Percentiles rank a stretch among this genome's conserved stretches.
phyloP scores from a whole-genome alignment of 2,113 vertebrate species.

The Petroica traversi region DNA sequence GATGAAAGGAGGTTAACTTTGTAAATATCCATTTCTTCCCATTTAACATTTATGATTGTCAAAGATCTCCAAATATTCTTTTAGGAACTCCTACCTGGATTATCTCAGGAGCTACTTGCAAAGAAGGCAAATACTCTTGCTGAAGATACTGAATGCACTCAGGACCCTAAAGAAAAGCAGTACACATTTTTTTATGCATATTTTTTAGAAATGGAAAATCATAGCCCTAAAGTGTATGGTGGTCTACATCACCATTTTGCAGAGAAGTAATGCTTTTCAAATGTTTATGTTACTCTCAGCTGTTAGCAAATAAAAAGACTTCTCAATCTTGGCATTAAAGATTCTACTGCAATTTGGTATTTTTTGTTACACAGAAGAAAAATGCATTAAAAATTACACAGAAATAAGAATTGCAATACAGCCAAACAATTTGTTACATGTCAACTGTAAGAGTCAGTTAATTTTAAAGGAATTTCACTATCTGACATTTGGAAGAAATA shows the following conservation, averaged over 20 bases:
- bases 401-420: not conserved
- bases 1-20: not conserved
- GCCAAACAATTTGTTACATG: not conserved
- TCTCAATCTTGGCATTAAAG: not conserved
- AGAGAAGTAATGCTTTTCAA: not conserved
- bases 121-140: conserved; percentile 93
- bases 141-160: conserved; percentile 96
- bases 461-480: not conserved
- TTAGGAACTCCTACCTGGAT: conserved; percentile 82
- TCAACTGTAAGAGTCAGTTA: not conserved
- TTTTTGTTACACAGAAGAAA: not conserved
- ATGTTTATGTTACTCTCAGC: not conserved
- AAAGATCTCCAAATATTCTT: not conserved
- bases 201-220: not conserved
- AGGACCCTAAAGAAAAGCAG: conserved; percentile 78
- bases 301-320: not conserved
- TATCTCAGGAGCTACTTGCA: conserved; percentile 93
- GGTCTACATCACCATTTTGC: not conserved
- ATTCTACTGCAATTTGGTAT: not conserved
- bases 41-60: not conserved
- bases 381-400: not conserved
- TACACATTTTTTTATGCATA: not conserved
- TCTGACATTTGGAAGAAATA: not conserved
- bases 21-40: not conserved
- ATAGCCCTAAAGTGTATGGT: not conserved